Conservation (phyloP, 2,888 invertebrate species). For the Drosophila lacicola region DNA sequence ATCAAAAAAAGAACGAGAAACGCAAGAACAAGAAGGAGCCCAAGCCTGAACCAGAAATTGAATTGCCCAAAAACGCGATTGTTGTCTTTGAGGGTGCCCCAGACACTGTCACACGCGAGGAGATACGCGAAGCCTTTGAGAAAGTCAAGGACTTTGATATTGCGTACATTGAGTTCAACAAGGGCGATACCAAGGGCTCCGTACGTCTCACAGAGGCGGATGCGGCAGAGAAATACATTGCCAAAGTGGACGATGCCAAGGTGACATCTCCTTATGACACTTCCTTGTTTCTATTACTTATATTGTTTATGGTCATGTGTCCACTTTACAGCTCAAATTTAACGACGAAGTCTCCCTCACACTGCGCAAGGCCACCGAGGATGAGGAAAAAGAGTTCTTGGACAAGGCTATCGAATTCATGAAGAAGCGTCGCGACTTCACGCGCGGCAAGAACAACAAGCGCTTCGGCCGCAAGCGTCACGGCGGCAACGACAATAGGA, state of each 20-base stretch:
- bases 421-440: conserved; percentile 86
- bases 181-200: conserved; percentile 90
- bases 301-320: neutral
- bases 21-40: conserved; percentile 83
- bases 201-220: conserved; percentile 90
- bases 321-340: conserved; percentile 78
- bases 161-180: conserved; percentile 91
- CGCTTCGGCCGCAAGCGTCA: conserved; percentile 82
- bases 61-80: conserved; percentile 90
- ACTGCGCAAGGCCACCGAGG: conserved; percentile 88
- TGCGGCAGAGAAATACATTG: conserved; percentile 88
- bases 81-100: conserved; percentile 88
- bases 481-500: conserved; percentile 71
- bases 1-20: conserved; percentile 87
- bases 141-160: conserved; percentile 85
- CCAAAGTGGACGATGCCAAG: conserved; percentile 88
- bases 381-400: conserved; percentile 89
- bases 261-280: conserved; percentile 79
- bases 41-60: conserved; percentile 78
- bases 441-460: conserved; percentile 73
- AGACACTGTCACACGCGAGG: conserved; percentile 89
- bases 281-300: neutral
- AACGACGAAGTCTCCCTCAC: conserved; percentile 86
- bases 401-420: conserved; percentile 88
- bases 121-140: conserved; percentile 89